Conservation (phyloP, 2,113 vertebrate species). For the Strigops habroptila region DNA sequence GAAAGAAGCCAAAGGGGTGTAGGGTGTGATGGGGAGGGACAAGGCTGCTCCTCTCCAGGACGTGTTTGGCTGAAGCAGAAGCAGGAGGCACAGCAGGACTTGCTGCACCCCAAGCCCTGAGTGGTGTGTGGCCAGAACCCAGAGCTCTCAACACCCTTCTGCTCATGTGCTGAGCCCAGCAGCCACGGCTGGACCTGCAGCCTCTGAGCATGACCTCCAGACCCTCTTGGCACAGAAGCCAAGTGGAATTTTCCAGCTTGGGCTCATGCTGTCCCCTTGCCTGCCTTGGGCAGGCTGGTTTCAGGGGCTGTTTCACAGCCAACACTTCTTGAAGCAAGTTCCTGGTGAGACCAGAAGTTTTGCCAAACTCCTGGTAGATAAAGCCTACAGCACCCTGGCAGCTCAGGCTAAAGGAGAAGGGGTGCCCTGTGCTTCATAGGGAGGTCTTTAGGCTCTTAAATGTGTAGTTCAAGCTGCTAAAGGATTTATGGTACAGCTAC, state of each 20-base stretch:
- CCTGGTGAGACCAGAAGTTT: neutral
- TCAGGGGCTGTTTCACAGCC: neutral
- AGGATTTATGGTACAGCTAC: neutral
- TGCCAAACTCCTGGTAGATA: neutral
- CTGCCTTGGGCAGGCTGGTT: neutral
- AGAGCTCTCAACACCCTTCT: neutral
- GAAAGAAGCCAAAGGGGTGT: neutral
- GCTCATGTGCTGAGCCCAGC: neutral
- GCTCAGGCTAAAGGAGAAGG: neutral
- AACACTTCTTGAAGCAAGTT: neutral
- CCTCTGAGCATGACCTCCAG: neutral
- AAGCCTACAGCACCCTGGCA: neutral
- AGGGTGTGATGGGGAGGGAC: neutral
- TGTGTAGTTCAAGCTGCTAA: neutral
- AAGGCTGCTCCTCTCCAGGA: neutral
- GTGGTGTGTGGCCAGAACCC: neutral
- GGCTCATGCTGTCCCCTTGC: neutral
- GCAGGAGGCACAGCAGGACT: neutral
- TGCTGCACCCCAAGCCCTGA: neutral
- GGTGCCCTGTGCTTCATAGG: neutral
- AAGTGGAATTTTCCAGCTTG: slow-evolving; percentile 44
- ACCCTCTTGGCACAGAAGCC: neutral
- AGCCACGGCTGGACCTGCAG: neutral
- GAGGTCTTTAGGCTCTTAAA: neutral
- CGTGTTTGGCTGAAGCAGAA: neutral